These are phyloP conservation scores for Drosophila malerkotliana DNA, from an alignment of 1,140 invertebrate species.

Conservation along the genomic window DNA sequence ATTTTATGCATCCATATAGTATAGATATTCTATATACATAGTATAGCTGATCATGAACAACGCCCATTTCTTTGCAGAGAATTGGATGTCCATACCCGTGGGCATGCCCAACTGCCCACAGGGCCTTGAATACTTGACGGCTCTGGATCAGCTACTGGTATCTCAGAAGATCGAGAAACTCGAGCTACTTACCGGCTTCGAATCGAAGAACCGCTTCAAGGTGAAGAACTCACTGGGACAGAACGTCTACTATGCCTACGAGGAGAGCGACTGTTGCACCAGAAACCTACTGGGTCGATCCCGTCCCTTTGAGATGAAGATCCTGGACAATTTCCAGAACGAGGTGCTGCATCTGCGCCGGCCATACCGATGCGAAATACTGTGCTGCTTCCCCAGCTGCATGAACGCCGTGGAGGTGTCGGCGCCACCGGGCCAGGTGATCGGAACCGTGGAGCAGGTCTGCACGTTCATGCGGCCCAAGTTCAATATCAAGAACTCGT, in stretches of 20 bases:
- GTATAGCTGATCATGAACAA: constrained; percentile 22
- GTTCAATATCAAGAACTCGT: constrained; percentile 88
- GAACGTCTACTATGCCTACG: constrained; percentile 92
- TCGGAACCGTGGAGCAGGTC: constrained; percentile 90
- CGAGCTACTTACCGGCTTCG: constrained; percentile 92
- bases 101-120: constrained; percentile 89
- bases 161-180: constrained; percentile 93
- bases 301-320: constrained; percentile 92
- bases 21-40: not conserved
- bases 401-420: constrained; percentile 88
- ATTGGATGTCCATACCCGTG: constrained; percentile 84
- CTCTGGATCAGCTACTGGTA: constrained; percentile 93
- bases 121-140: constrained; percentile 95
- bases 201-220: constrained; percentile 93
- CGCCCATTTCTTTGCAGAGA: constrained; percentile 33
- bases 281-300: constrained; percentile 90
- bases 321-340: constrained; percentile 90
- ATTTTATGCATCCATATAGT: not conserved
- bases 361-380: constrained; percentile 89
- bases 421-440: constrained; percentile 84
- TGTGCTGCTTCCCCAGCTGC: constrained; percentile 92
- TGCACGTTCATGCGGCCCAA: constrained; percentile 88
- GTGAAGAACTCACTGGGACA: constrained; percentile 90
- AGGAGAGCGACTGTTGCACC: constrained; percentile 91
- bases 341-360: constrained; percentile 90